Evolutionary conservation across 1,140 invertebrate species (phyloP).

Genomic region (Eueides isabella): DNA sequence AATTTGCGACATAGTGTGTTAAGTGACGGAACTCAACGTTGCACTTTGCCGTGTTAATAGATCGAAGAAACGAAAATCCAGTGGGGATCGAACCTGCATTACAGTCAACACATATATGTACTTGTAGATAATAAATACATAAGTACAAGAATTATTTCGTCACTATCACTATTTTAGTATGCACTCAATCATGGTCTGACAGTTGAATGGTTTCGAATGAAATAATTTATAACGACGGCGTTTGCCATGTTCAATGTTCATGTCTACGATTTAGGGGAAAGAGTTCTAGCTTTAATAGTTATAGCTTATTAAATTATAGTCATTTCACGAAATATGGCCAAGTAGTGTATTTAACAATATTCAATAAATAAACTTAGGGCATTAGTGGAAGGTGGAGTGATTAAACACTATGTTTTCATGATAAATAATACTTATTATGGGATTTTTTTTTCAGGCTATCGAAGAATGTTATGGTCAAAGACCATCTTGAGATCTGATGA

Average conservation of each 20-base stretch:
- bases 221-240: background rate
- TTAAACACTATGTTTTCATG: background rate
- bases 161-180: constrained; percentile 10
- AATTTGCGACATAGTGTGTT: too few relatives aligned
- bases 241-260: background rate
- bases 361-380: background rate
- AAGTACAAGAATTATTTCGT: background rate
- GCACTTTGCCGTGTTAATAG: too few relatives aligned
- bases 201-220: constrained; percentile 2
- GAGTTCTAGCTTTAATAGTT: background rate
- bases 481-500: too few relatives aligned
- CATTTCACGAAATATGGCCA: background rate
- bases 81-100: too few relatives aligned
- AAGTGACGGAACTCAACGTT: too few relatives aligned
- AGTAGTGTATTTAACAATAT: background rate
- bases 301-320: background rate
- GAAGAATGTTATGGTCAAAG: too few relatives aligned
- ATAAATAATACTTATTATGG: too few relatives aligned
- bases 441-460: too few relatives aligned
- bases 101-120: too few relatives aligned
- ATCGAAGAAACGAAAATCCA: too few relatives aligned
- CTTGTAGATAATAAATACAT: background rate
- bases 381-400: background rate
- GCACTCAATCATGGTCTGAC: constrained; percentile 10
- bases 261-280: background rate